Evolutionary conservation across 2,797 vertebrate species (phyloP), one percentile per base, ranked within the genome.

Genomic region (Characodon lateralis): DNA sequence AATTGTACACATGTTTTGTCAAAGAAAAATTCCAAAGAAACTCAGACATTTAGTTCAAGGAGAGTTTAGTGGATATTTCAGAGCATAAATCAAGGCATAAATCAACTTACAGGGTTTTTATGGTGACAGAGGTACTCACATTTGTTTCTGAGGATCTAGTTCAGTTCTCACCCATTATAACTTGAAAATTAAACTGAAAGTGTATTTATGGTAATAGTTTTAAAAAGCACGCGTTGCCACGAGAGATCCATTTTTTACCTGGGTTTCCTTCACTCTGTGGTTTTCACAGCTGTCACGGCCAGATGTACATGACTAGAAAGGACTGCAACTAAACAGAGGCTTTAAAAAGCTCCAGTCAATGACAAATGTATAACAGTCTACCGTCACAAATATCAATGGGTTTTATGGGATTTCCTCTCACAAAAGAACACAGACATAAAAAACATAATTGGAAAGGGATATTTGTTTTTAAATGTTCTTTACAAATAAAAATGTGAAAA

Each of bases 291-390:
- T 78, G 24, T 73, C 24, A 5, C n/a, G 35, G 8, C 24, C 24
- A n/a, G 59, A 43, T 26, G n/a, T 50, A 31, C 26, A n/a, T 24
- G 46, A 58, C 35, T 31, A n/a, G 22, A 78, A 72, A 78, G 6
- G 28, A n/a, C 13, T 58, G 13, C 14, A 68, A 39, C 43, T 35
- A 35, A 68, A 56, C 58, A 16, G 58, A 22, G 35, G 55, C 20
- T 68, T 65, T 53, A 71, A 74, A 77, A 72, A 41, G 26, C 48
- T 51, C 22, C 76, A 13, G 35, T 41, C 24, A 72, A 6, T 53
- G 51, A 72, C 13, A 65, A 3, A 24, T 6, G 51, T 10, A 14
- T 12, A 51, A 53, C 71, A 72, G n/a, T 63, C 14, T 31, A 22
- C 20, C 24, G 63, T 35, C 9, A 41, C 18, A 66, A 65, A 66